Evolutionary conservation across 2,888 invertebrate species (phyloP), one percentile per base, ranked within the genome.

Genomic region (Troides helena): DNA sequence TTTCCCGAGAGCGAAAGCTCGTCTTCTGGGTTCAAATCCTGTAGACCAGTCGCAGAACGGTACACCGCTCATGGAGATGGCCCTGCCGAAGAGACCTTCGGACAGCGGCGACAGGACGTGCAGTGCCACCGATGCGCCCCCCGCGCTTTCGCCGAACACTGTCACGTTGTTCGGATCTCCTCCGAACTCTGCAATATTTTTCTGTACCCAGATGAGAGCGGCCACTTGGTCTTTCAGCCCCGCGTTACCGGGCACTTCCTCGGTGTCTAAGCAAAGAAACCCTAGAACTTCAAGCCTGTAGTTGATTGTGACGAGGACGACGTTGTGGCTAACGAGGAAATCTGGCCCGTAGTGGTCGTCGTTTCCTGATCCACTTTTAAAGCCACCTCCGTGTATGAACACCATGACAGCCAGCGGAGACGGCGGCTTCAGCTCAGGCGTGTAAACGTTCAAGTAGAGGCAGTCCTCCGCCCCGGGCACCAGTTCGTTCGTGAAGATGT

Each of bases 11-110:
- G 77, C 74, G 17, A 83, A 63, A 0, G 83, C 85, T 75, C 82
- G 70, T 85, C 94, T 94, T 57, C 91, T 89, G 0, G 94, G 93
- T 36, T 94, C 73, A 23, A 67, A 72, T 1, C 8, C 10, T 10
- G 39, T 39, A 39, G 39, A 39, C 39, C 39, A 39, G 39, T 39
- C 39, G 39, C 39, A 39, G 39, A 39, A 39, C 39, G 39, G 39
- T 39, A 39, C 94, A 0, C 96, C 96, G 76, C 96, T 96, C 78
- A 95, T 95, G 0, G 95, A 92, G 61, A 96, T 96, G 1, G 93
- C 85, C 74, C 80, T 80, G 43, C 79, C 79, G 57, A 86, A 86
- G 2, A 87, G 77, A 0, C 82, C 85, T 72, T 82, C 82, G 0
- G 82, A 78, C 82, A 87, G 81, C 0, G 87, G 86, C 6, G 87